Evolutionary conservation across 2,888 invertebrate genomes (phyloP), one percentile per base, ranked within the genome.

Genomic region (Sarcophaga caerulescens): DNA sequence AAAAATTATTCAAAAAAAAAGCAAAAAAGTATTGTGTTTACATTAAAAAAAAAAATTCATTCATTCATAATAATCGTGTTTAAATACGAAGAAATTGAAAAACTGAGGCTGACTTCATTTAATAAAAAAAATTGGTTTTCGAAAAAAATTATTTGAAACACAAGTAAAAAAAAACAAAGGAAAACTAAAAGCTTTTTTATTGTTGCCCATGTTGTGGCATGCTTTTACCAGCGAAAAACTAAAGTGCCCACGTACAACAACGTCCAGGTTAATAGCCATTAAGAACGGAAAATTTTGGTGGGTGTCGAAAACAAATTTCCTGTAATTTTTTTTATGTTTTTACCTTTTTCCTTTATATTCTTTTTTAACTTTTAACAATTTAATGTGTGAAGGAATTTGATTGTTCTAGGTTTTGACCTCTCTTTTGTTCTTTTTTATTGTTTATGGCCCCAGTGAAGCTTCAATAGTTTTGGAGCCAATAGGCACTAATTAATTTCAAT

Each of bases 241-340:
- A 52, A 52, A 14, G 52, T 52, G 52, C 52, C 52, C 52, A 52
- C 52, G 11, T 71, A 45, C 17, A 23, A 21, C 21, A 62, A 68
- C 66, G 25, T 44, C 45, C 79, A 75, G 65, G 63, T 65, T 59
- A 78, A 79, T 45, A 79, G 19, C 8, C 11, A 19, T 23, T 11
- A 19, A 73, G 14, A 52, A 52, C 17, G 17, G 14, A 52, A 52
- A 65, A n/a, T 12, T 68, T 62, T 14, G 44, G 44, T 68, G 66
- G 21, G 69, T 70, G 84, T n/a, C 21, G 60, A 52, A 14, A 52
- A 12, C 12, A 52, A 17, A 52, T 52, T 52, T 17, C 52, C 52
- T 52, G 52, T 52, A 1, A 10, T 35, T 35, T 19, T 21, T n/a
- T 1, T n/a, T 66, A 17, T 45, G 35, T 25, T 19, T 63, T 23